A percentile compares a stretch with the other conserved stretches of the same genome.
These are phyloP conservation scores for Cydia splendana DNA, from an alignment of 1,140 invertebrate genomes.

Conservation along the genomic window DNA sequence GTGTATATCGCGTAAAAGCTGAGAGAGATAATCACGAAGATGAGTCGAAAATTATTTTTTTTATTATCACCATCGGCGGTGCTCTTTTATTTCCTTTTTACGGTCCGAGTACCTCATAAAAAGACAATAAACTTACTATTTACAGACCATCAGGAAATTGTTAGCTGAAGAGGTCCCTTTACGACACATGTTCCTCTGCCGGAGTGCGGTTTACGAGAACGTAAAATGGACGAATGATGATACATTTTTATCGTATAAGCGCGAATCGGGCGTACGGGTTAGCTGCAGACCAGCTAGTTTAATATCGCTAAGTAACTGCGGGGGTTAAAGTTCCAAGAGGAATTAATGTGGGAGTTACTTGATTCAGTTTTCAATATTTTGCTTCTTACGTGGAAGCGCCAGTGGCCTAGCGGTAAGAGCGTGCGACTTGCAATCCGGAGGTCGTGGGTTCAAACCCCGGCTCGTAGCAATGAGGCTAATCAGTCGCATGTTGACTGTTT, in stretches of 20 bases:
- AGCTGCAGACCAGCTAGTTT: background rate
- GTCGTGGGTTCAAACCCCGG: too few species aligned
- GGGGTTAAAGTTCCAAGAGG: background rate
- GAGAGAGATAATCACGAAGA: constrained; percentile 77
- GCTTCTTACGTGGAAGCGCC: background rate
- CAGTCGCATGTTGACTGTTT: too few species aligned
- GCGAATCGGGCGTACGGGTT: constrained; percentile 24
- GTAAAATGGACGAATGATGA: constrained; percentile 69
- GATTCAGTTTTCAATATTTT: background rate
- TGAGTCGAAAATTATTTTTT: constrained; percentile 80
- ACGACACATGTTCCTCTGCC: constrained; percentile 75
- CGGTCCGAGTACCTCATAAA: constrained; percentile 80
- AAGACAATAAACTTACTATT: constrained; percentile 80
- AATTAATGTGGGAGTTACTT: background rate
- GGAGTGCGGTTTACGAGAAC: constrained; percentile 74
- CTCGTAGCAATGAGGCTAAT: too few species aligned
- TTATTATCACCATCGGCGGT: constrained; percentile 80
- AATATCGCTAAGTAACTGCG: constrained; percentile 21
- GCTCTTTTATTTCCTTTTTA: constrained; percentile 80
- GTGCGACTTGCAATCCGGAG: too few species aligned
- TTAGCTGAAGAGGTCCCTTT: constrained; percentile 79
- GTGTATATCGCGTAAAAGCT: constrained; percentile 54
- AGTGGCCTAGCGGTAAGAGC: too few species aligned
- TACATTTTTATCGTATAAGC: constrained; percentile 64
- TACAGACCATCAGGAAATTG: constrained; percentile 80